Percentiles rank a stretch among this genome's conserved stretches.
Evolutionary conservation across 2,797 vertebrate genomes (phyloP).

Genomic region (Heliangelus exortis): DNA sequence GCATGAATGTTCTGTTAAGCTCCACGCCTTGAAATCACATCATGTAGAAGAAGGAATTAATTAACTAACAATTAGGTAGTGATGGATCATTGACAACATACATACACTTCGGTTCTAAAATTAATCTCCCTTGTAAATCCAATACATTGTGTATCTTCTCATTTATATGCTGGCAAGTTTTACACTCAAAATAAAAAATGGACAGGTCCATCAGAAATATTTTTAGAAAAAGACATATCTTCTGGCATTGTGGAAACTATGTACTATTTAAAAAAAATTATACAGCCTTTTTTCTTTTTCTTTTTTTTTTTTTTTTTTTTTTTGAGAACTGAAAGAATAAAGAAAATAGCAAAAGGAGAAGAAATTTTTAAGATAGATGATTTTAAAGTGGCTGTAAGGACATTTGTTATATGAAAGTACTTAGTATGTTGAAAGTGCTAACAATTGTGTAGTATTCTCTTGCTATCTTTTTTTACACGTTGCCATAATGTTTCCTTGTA

Average conservation of each 20-base stretch:
- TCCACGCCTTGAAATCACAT: slow-evolving; percentile 53
- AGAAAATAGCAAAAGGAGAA: background rate
- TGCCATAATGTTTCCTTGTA: slow-evolving; percentile 39
- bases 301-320: too few species aligned
- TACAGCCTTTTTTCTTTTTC: background rate
- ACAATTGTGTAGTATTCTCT: background rate
- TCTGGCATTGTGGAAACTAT: background rate
- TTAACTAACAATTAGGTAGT: slow-evolving; percentile 70
- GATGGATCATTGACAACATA: slow-evolving; percentile 72
- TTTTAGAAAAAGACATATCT: background rate
- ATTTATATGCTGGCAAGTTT: background rate
- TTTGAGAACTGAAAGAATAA: background rate
- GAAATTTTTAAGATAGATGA: background rate
- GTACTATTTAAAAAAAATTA: background rate
- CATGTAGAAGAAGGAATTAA: slow-evolving; percentile 70
- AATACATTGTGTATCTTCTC: background rate
- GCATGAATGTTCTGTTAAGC: slow-evolving; percentile 63
- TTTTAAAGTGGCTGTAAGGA: background rate
- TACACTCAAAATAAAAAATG: slow-evolving; percentile 2
- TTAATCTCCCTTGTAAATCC: slow-evolving; percentile 55
- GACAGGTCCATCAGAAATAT: background rate
- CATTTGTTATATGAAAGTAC: background rate
- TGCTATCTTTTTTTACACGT: slow-evolving; percentile 8
- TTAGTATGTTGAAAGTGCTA: slow-evolving; percentile 5
- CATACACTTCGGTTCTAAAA: slow-evolving; percentile 58